These are phyloP conservation scores for Lasioglossum zephyrum DNA, from an alignment of 2,888 invertebrate species.

Conservation along the genomic window DNA sequence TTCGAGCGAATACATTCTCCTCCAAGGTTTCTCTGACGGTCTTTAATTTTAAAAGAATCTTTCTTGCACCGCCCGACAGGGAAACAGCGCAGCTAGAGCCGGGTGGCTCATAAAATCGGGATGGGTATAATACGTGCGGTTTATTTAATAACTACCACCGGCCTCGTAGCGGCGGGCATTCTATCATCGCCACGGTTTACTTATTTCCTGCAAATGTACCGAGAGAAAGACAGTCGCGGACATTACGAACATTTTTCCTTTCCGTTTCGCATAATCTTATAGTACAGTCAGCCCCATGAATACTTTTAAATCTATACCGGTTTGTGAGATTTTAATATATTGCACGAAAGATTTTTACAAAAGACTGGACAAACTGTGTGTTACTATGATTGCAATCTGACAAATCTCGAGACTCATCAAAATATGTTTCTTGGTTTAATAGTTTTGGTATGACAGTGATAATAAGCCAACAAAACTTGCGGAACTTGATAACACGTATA, in stretches of 20 bases:
- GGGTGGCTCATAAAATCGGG: slow-evolving; percentile 22
- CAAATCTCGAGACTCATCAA: no score
- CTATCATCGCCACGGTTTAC: slow-evolving; percentile 31
- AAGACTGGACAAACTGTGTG: not conserved
- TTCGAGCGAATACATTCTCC: slow-evolving; percentile 9
- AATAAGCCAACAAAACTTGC: no score
- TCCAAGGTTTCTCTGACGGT: not conserved
- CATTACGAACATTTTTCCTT: slow-evolving; percentile 14
- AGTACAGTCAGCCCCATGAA: not conserved
- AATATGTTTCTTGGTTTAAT: no score
- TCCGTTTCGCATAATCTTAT: not conserved
- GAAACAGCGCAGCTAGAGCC: not conserved
- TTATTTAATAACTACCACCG: slow-evolving; percentile 40
- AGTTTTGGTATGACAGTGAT: no score
- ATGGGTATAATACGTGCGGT: not conserved
- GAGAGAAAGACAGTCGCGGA: not conserved
- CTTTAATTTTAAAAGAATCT: slow-evolving; percentile 38
- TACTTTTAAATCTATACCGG: not conserved
- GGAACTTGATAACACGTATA: no score
- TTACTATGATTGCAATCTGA: no score
- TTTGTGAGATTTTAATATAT: not conserved
- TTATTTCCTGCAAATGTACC: not conserved
- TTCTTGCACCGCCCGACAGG: not conserved
- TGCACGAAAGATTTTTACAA: not conserved
- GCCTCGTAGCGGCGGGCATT: not conserved